Evolutionary conservation across 1,140 invertebrate genomes (phyloP), one percentile per base, ranked within the genome.

Genomic region (Antheraea pernyi): DNA sequence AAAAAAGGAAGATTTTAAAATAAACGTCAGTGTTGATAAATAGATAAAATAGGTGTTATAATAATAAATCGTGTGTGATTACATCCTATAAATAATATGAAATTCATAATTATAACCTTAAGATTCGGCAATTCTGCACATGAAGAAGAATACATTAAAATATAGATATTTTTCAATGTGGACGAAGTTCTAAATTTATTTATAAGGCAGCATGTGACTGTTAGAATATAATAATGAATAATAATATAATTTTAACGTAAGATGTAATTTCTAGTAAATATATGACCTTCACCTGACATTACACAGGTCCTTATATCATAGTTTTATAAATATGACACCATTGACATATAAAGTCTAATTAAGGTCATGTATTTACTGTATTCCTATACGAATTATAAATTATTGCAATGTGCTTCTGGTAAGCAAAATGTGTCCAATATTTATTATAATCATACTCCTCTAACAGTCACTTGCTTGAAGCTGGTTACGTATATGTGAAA

Each of bases 381-480:
- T 8, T 60, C 9, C 18, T 60, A 8, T 65, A 68, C 69, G 70
- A 69, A 30, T 30, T 61, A 70, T 71, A 62, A 62, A 76, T 77
- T 78, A 16, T 78, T 65, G 71, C 78, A 69, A 71, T 71, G 70
- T 63, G 81, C 79, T 83, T 83, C 76, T 68, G 79, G 77, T 71
- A 76, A 77, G 78, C 75, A 59, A 67, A 53, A 68, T 67, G 42
- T 75, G 71, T 80, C 76, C 74, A 76, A 75, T 78, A 69, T 76
- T 76, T 71, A 72, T 68, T 65, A 36, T 53, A 71, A 75, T 63
- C 72, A 66, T 59, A 65, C 1, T 48, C 59, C 59, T 48, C 39
- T 58, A 11, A 63, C 69, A 65, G 68, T 72, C 59, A 70, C 75
- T 74, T 70, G 70, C 70, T 19, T 65, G 19, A 65, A 18, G 37